Conservation (phyloP, 2,113 vertebrate species). For the Microtus pennsylvanicus region DNA sequence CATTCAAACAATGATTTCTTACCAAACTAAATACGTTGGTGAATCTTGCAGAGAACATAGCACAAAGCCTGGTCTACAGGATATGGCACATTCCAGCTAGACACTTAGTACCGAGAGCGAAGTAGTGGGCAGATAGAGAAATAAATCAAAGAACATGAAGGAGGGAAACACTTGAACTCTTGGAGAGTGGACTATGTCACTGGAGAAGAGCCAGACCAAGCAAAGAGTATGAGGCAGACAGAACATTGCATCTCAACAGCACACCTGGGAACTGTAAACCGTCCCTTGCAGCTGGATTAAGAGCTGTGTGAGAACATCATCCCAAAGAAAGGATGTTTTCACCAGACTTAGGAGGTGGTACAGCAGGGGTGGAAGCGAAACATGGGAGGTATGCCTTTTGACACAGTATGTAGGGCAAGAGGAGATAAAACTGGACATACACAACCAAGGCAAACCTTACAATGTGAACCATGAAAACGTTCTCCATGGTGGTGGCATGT, state of each 20-base stretch:
- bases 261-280: not conserved
- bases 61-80: not conserved
- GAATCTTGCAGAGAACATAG: not conserved
- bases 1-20: not conserved
- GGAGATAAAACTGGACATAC: not conserved
- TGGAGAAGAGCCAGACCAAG: not conserved
- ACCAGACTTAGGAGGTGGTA: not conserved
- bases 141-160: not conserved
- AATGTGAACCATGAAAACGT: not conserved
- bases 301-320: not conserved
- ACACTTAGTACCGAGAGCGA: not conserved
- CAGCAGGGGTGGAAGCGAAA: not conserved
- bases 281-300: not conserved
- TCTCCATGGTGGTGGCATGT: not conserved
- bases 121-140: not conserved
- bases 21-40: conserved; percentile 6
- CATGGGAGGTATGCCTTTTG: not conserved
- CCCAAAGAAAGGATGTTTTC: not conserved
- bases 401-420: not conserved
- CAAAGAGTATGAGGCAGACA: not conserved
- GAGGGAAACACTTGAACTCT: not conserved
- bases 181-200: not conserved
- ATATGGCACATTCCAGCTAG: not conserved
- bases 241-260: not conserved
- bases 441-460: not conserved